phyloP scores from a whole-genome alignment of 2,797 vertebrate species.

The Dendrocincla fuliginosa region DNA sequence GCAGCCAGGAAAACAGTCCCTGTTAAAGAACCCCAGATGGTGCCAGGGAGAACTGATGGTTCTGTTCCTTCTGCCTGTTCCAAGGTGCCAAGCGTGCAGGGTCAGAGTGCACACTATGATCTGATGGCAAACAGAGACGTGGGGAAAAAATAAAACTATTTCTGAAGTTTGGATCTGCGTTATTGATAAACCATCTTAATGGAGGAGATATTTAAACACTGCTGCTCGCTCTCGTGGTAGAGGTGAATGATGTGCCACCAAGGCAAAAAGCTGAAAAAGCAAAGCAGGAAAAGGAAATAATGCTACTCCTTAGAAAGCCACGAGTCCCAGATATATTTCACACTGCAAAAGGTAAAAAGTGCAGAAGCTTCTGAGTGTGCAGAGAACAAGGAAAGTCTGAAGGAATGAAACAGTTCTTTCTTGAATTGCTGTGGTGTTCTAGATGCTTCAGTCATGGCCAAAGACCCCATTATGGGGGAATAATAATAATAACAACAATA shows the following conservation, averaged over 20 bases:
- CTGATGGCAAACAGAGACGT: constrained; percentile 20
- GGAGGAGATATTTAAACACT: neutral
- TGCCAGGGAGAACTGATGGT: constrained; percentile 41
- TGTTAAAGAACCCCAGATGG: constrained; percentile 61
- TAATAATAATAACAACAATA: neutral
- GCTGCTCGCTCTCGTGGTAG: neutral
- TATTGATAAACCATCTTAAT: neutral
- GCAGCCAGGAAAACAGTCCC: constrained; percentile 1
- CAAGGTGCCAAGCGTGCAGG: neutral
- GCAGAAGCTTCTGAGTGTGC: neutral
- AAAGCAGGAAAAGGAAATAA: neutral
- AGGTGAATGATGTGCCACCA: neutral
- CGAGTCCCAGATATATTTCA: neutral
- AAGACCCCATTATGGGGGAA: neutral
- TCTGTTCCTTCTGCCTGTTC: constrained; percentile 52
- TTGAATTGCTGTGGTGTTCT: neutral
- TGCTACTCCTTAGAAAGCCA: neutral
- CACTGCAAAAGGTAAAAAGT: neutral
- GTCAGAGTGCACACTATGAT: neutral
- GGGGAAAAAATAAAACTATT: neutral
- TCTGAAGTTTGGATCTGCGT: neutral
- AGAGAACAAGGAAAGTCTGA: neutral
- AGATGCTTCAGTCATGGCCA: neutral
- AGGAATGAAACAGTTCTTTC: neutral
- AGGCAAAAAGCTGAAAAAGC: neutral